Percentiles rank a stretch among this genome's conserved stretches.
phyloP scores from a whole-genome alignment of 2,113 vertebrate genomes.

The Xiphias gladius region DNA sequence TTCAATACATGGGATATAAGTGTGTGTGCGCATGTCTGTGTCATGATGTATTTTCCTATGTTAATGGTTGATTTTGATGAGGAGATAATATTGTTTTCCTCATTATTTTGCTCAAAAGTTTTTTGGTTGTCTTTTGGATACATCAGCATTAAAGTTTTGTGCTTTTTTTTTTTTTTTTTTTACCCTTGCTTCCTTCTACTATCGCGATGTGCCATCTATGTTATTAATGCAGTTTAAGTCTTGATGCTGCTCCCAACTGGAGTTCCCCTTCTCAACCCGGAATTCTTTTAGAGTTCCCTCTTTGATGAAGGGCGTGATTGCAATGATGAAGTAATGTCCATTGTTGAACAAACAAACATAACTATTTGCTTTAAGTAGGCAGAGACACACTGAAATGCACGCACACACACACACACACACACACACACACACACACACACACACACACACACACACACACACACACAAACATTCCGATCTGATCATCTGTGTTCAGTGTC shows the following conservation, averaged over 20 bases:
- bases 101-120: slow-evolving; percentile 40
- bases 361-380: slow-evolving; percentile 55
- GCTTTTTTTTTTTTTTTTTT: background rate
- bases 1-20: slow-evolving; percentile 46
- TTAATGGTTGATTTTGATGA: slow-evolving; percentile 31
- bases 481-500: slow-evolving; percentile 53
- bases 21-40: slow-evolving; percentile 30
- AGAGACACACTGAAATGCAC: slow-evolving; percentile 16
- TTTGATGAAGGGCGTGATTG: slow-evolving; percentile 77
- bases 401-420: slow-evolving; percentile 2
- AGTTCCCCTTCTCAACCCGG: slow-evolving; percentile 70
- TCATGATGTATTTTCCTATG: slow-evolving; percentile 30
- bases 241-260: slow-evolving; percentile 58
- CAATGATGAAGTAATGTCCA: slow-evolving; percentile 69
- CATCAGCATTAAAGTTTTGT: slow-evolving; percentile 28
- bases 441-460: slow-evolving; percentile 27
- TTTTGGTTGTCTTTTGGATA: slow-evolving; percentile 34
- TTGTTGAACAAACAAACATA: slow-evolving; percentile 76
- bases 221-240: slow-evolving; percentile 45
- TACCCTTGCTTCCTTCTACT: slow-evolving; percentile 10
- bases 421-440: slow-evolving; percentile 26
- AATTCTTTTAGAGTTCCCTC: slow-evolving; percentile 51
- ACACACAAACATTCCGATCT: slow-evolving; percentile 9
- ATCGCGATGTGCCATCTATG: slow-evolving; percentile 51
- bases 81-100: slow-evolving; percentile 53